Evolutionary conservation across 2,888 invertebrate genomes (phyloP), one percentile per base, ranked within the genome.

Genomic region (Chouioia cunea): DNA sequence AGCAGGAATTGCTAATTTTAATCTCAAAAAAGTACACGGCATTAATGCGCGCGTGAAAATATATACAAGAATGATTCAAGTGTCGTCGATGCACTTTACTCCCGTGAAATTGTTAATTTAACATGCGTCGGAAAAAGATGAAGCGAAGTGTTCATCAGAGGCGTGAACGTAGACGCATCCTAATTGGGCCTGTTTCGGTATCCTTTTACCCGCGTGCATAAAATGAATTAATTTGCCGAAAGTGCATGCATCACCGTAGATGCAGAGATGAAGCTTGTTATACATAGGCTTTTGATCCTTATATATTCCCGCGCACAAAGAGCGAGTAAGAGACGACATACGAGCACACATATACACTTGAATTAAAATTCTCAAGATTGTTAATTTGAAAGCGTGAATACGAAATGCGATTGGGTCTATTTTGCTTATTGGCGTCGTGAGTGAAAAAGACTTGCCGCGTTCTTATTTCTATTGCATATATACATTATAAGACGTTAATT

Each of bases 51-150:
- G 48, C 48, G 16, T 18, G 58, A 74, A n/a, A n/a, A n/a, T n/a
- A n/a, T n/a, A n/a, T n/a, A n/a, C n/a, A n/a, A n/a, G n/a, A n/a
- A n/a, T n/a, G n/a, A n/a, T n/a, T n/a, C 16, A 20, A 63, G 57
- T 14, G 63, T n/a, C 27, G 16, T 27, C 27, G 50, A 46, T 69
- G 62, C 68, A 62, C 57, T 68, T 62, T 68, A 16, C 43, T 27
- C 52, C 8, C 47, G 44, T 23, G 76, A 79, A 81, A 81, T 81
- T 81, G 79, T 74, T 81, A 81, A 81, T 81, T 79, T 79, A 60
- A 43, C 36, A 12, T 44, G 59, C 6, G n/a, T 54, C 62, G 58
- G 70, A 71, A 36, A 36, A 6, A 74, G 60, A 71, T 73, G 73
- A 62, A 71, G 69, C 71, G 71, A 72, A 75, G 78, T 76, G 74